Base-by-base conservation (phyloP, 2,113 vertebrate genomes). In the Grammomys dolichurus region DNA sequence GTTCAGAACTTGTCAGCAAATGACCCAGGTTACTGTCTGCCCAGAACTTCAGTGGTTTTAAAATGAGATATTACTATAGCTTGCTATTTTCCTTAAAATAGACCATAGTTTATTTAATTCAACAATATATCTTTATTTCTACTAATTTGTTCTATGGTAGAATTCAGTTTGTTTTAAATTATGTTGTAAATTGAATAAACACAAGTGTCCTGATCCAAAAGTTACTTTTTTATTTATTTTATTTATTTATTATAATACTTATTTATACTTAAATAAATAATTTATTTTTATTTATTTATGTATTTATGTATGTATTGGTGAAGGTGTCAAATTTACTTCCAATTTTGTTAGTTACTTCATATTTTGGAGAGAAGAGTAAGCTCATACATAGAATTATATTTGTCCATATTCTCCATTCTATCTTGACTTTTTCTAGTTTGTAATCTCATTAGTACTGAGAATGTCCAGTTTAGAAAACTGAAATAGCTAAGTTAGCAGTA, bases 91-190 rank as follows among this genome's bases (percentile, higher is more conserved):
- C 75, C 48, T 84, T 82, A 82, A 48, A 84, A 12, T 17, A 72
- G 82, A 43, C 31, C 13, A 4, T 95, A n/a, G 76, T 92, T 70
- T 43, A 51, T 92, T 70, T 48, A 89, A n/a, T 92, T 65, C 80
- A 94, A 20, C 28, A 69, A 4, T 76, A 12, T 36, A 16, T 31
- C 56, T 86, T 86, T 76, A 8, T 28, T 10, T 63, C 67, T 48
- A 19, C 2, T 67, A 19, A 58, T 92, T 80, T 95, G 63, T 20
- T 46, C 26, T 36, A 17, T 54, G 36, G 6, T 51, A 89, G 14
- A 84, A 40, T 90, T 88, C 31, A 89, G 4, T 72, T 72, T 14
- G 20, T 87, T 94, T 95, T 89, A 92, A 94, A 77, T 95, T 63
- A 17, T 48, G 65, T 92, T 90, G 3, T 46, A 91, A 96, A 89